Evolutionary conservation across 2,113 vertebrate genomes (phyloP), one percentile per base, ranked within the genome.

Genomic region (Alouatta palliata): DNA sequence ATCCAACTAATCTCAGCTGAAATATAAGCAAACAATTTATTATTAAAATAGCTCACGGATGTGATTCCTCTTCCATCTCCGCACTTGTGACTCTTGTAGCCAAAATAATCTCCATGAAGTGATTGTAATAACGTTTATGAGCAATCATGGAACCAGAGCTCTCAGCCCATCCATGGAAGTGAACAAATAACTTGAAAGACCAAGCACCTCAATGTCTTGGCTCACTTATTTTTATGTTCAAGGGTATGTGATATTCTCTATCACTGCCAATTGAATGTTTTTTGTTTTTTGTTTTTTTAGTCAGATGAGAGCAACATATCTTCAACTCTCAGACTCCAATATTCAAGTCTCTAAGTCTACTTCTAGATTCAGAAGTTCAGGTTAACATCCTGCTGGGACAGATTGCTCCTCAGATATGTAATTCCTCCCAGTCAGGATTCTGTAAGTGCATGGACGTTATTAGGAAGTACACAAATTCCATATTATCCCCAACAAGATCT

Each of bases 1-100:
- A 80, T 43, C 32, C 85, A 94, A 94, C 37, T 52, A 80, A 73
- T 89, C 37, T 52, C 47, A 37, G 61, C 66, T 66, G 73, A 97
- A 97, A 92, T 23, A 61, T 66, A 92, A 97, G 90, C 70, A 96
- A 96, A 94, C 73, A 86, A 94, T 95, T 95, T 82, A 96, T 95
- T 97, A 97, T 94, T 95, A 52, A 96, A 94, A 94, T 92, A 95
- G 75, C 11, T 82, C 81, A 66, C 23, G 84, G 76, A 73, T 61
- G 5, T 73, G 87, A 96, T 93, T 97, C 49, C 27, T 49, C 64
- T 81, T 73, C 73, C 75, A 0, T 87, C 92, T 92, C 73, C 56
- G 54, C 45, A 23, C n/a, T 43, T 68, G 8, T 49, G 54, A 83
- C 56, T 95, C n/a, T 77, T n/a, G 5, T 0, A 95, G 58, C n/a